Conservation (phyloP, 2,797 vertebrate genomes). For the Petrocephalus schoutedeni region DNA sequence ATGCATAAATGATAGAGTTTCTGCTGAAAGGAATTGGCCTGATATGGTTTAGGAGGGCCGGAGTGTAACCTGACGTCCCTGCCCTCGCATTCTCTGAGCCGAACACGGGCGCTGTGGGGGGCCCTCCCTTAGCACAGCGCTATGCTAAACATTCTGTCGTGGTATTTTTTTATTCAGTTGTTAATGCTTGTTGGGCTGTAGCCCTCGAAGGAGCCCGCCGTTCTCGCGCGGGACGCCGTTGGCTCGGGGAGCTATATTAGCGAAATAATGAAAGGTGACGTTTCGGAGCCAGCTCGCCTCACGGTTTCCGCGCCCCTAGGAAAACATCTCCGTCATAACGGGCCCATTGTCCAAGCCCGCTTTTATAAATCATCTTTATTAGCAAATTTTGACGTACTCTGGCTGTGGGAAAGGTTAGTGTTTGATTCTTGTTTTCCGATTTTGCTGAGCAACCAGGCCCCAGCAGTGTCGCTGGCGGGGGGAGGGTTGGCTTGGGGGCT, state of each 20-base stretch:
- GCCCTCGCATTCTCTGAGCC: background rate
- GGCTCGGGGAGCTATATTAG: conserved; percentile 39
- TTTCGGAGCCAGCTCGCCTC: conserved; percentile 27
- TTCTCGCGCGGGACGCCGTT: conserved; percentile 32
- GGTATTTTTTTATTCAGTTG: background rate
- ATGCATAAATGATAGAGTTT: conserved; percentile 24
- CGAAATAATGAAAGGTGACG: background rate
- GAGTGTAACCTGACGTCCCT: conserved; percentile 31
- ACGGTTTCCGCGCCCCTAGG: conserved; percentile 23
- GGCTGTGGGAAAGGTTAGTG: conserved; percentile 35
- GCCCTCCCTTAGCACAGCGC: background rate
- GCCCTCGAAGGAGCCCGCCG: conserved; percentile 25
- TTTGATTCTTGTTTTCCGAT: conserved; percentile 41
- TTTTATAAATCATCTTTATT: conserved; percentile 27
- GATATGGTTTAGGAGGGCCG: conserved; percentile 40
- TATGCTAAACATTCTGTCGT: background rate
- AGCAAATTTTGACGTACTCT: conserved; percentile 24
- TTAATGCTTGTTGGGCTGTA: background rate
- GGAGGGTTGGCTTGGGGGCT: conserved; percentile 15
- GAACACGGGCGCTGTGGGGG: background rate
- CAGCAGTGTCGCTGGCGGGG: conserved; percentile 21
- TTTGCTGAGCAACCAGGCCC: conserved; percentile 42
- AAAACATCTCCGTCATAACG: conserved; percentile 35
- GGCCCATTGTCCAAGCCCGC: conserved; percentile 33
- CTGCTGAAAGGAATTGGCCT: conserved; percentile 24